Base-by-base conservation (phyloP, 2,888 invertebrate genomes). In the Pemphredon lugubris region DNA sequence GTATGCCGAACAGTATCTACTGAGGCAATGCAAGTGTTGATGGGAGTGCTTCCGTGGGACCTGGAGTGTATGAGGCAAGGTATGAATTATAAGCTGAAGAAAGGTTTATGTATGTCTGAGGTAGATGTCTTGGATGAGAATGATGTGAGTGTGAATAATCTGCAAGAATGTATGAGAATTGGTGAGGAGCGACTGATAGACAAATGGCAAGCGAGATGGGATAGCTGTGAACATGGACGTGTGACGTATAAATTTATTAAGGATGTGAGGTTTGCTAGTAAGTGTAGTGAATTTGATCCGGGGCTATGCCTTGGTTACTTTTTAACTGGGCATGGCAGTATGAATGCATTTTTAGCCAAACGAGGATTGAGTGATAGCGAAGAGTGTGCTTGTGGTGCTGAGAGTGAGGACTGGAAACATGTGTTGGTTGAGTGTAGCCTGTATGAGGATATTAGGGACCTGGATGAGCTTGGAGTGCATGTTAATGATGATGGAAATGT, bases 1-100 rank as follows among this genome's bases (percentile, higher is more conserved):
- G 73, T 76, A 0, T 79, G 75, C 26, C 58, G 73, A 18, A 77
- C 75, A 0, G 73, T 77, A 0, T 74, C 73, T 1, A 70, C 69
- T 11, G 68, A 66, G 7, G 64, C 68, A 0, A 65, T 78, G 74
- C 74, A 78, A 26, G 70, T 74, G 0, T 34, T 76, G 9, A 32
- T 51, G 34, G 73, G 75, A 0, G 53, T 2, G 1, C 26, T 74
- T 0, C 74, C 71, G 13, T 73, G 75, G 75, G 73, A 73, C 30
- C 40, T 78, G 2, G 75, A 74, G 30, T 34, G 51, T 30, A 26
- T 23, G 9, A 50, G 60, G n/a, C 26, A 54, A 30, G 63, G 21
- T 1, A 9, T 20, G 2, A 0, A n/a, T 0, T 47, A 4, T 7
- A 55, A 37, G 11, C 1, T 51, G 0, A 44, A 51, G 4, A 55